Evolutionary conservation across 2,113 vertebrate genomes (phyloP).

Genomic region (Synchiropus splendidus): DNA sequence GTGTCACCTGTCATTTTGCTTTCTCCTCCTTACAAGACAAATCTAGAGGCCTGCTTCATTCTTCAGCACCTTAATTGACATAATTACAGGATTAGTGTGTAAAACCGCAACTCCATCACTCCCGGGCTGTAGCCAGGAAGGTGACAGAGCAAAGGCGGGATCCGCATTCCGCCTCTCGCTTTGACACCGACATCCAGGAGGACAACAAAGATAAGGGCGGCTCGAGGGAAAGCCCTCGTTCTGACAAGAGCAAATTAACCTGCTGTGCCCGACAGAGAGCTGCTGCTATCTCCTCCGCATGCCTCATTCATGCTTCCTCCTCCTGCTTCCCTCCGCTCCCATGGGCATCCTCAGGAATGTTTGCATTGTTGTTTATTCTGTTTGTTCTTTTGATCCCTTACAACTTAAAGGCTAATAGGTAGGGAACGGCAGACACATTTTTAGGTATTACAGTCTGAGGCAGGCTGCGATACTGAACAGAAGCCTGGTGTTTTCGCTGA

Average conservation of each 20-base stretch:
- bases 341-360: slow-evolving; percentile 5
- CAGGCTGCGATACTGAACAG: too few relatives aligned
- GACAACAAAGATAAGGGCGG: slow-evolving; percentile 60
- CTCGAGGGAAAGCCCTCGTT: slow-evolving; percentile 52
- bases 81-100: slow-evolving; percentile 63
- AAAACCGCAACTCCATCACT: slow-evolving; percentile 54
- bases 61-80: slow-evolving; percentile 55
- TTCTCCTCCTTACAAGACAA: slow-evolving; percentile 20
- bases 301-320: slow-evolving; percentile 24
- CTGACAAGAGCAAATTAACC: slow-evolving; percentile 64
- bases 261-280: slow-evolving; percentile 39
- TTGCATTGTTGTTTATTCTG: not conserved
- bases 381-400: not conserved
- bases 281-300: slow-evolving; percentile 24
- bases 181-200: slow-evolving; percentile 59
- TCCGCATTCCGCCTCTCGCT: slow-evolving; percentile 28
- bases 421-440: too few relatives aligned
- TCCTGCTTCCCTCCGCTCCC: slow-evolving; percentile 1
- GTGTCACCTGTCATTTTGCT: not conserved
- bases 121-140: slow-evolving; percentile 25
- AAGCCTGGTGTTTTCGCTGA: too few relatives aligned
- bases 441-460: too few relatives aligned
- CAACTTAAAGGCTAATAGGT: too few relatives aligned
- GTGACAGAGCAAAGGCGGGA: slow-evolving; percentile 43
- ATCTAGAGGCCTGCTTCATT: slow-evolving; percentile 24